Conservation (phyloP, 2,797 vertebrate genomes). For the Poeciliopsis presidionis region DNA sequence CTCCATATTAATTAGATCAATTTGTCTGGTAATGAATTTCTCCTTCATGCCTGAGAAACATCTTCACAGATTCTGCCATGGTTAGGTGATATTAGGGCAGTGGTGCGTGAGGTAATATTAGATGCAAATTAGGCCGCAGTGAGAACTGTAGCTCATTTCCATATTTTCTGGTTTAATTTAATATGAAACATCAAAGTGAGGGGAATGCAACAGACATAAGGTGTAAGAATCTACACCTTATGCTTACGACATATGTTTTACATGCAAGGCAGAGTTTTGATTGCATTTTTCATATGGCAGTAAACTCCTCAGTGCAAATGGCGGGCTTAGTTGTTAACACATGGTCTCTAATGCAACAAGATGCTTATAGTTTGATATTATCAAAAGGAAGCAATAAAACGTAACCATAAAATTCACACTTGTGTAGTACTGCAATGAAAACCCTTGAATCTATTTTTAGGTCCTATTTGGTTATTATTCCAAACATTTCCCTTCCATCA, state of each 20-base stretch:
- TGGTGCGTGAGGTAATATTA: not conserved
- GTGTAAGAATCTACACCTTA: not conserved
- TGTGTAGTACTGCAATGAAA: slow-evolving; percentile 52
- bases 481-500: slow-evolving; percentile 53
- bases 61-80: slow-evolving; percentile 28
- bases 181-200: not conserved
- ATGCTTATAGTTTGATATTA: slow-evolving; percentile 51
- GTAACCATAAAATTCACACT: slow-evolving; percentile 65
- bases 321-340: slow-evolving; percentile 42
- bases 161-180: slow-evolving; percentile 21
- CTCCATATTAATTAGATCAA: slow-evolving; percentile 60
- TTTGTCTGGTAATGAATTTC: slow-evolving; percentile 62
- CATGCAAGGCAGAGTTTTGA: slow-evolving; percentile 29
- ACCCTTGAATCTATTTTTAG: slow-evolving; percentile 65
- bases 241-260: not conserved
- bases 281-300: slow-evolving; percentile 27
- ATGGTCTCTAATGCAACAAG: slow-evolving; percentile 41
- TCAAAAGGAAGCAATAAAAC: slow-evolving; percentile 54
- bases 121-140: slow-evolving; percentile 1
- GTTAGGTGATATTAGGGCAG: slow-evolving; percentile 13
- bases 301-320: slow-evolving; percentile 34
- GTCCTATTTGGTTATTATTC: slow-evolving; percentile 47
- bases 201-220: not conserved
- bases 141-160: not conserved
- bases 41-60: slow-evolving; percentile 54